Evolutionary conservation across 1,140 invertebrate genomes (phyloP).

Genomic region (Dendrolimus kikuchii): DNA sequence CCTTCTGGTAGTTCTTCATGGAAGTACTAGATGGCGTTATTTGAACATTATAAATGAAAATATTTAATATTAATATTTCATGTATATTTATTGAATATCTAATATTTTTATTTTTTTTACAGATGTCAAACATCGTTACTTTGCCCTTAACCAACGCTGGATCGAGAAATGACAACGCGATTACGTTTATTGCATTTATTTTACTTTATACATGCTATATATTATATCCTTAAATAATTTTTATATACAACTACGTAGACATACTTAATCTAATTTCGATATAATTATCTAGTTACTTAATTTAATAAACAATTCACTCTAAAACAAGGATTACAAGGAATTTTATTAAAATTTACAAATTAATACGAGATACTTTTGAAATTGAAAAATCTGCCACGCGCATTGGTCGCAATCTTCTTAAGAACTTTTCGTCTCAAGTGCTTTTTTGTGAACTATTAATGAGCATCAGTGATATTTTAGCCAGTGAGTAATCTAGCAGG

Average conservation of each 20-base stretch:
- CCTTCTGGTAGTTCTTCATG: not conserved
- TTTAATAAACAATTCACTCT: too few species aligned
- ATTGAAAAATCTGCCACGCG: too few species aligned
- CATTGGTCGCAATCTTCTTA: too few species aligned
- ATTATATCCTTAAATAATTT: slow-evolving; percentile 2
- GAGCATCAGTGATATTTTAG: too few species aligned
- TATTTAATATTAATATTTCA: too few species aligned
- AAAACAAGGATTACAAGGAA: too few species aligned
- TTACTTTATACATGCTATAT: slow-evolving; percentile 3
- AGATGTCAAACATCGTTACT: slow-evolving; percentile 42
- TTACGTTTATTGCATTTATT: not conserved
- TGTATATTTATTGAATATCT: not conserved
- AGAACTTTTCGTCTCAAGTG: too few species aligned
- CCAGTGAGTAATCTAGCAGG: too few species aligned
- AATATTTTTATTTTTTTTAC: slow-evolving; percentile 23
- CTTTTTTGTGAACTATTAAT: too few species aligned
- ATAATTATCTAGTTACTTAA: too few species aligned
- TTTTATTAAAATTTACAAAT: too few species aligned
- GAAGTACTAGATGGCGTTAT: slow-evolving; percentile 3
- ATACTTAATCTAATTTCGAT: not conserved
- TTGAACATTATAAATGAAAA: not conserved
- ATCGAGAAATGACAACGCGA: slow-evolving; percentile 1
- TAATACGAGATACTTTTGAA: too few species aligned
- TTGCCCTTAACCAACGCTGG: slow-evolving; percentile 25
- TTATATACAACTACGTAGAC: not conserved